A percentile compares a stretch with the other conserved stretches of the same genome.
Evolutionary conservation across 2,797 vertebrate genomes (phyloP).

Genomic region (Eulemur mongoz): DNA sequence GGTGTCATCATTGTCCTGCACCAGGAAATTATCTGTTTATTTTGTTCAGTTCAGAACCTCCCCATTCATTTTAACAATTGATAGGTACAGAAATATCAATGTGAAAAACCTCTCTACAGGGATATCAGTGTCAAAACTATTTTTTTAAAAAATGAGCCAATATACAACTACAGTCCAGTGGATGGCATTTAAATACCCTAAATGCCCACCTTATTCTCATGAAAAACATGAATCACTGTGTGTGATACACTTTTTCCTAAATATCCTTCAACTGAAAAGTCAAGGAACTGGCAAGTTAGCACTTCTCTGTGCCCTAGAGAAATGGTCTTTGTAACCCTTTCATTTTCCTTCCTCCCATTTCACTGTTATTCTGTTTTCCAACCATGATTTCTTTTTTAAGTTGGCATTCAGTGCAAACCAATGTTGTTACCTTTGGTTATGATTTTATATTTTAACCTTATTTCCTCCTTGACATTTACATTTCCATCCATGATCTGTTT

Average conservation of each 20-base stretch:
- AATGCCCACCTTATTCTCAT: background rate
- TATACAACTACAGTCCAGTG: background rate
- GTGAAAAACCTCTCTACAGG: background rate
- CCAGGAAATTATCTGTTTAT: background rate
- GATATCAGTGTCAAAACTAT: background rate
- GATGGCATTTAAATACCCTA: background rate
- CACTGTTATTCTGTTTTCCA: slow-evolving; percentile 24
- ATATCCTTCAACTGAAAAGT: slow-evolving; percentile 38
- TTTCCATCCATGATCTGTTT: slow-evolving; percentile 66
- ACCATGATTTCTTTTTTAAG: background rate
- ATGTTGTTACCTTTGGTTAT: slow-evolving; percentile 37
- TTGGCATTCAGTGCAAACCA: slow-evolving; percentile 56
- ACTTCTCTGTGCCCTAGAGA: background rate
- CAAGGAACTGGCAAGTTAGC: background rate
- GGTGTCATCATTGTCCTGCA: background rate
- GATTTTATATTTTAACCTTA: slow-evolving; percentile 72
- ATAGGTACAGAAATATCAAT: background rate
- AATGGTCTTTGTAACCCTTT: slow-evolving; percentile 34
- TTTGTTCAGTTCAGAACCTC: background rate
- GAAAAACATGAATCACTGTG: background rate
- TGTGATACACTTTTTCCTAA: background rate
- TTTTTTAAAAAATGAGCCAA: background rate
- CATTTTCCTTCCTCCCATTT: slow-evolving; percentile 37
- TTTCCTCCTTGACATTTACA: slow-evolving; percentile 76
- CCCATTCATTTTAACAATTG: background rate